A percentile compares a stretch with the other conserved stretches of the same genome.
Conservation (phyloP, 2,797 vertebrate species). For the Cephalopachus bancanus region DNA sequence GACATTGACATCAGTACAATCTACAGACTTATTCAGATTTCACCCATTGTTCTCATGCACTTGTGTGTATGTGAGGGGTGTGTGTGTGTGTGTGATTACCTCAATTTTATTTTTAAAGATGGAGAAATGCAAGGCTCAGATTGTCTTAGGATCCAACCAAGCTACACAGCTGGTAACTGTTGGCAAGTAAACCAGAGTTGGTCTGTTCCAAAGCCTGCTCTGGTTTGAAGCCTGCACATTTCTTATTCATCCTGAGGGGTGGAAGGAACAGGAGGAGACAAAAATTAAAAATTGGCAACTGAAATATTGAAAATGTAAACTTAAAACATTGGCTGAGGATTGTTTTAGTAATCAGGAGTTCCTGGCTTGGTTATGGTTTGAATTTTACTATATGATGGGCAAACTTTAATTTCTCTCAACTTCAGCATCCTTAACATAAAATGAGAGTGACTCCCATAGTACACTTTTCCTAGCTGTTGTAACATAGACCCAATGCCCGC, state of each 20-base stretch:
- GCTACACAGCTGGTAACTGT: not conserved
- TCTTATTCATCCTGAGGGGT: not conserved
- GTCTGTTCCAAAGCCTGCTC: not conserved
- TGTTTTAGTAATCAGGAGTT: not conserved
- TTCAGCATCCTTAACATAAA: not conserved
- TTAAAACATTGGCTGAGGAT: not conserved
- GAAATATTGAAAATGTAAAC: not conserved
- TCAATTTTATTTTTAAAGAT: not conserved
- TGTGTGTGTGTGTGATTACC: not conserved
- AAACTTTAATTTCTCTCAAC: not conserved
- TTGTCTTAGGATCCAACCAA: not conserved
- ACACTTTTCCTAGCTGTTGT: not conserved
- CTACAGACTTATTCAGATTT: not conserved
- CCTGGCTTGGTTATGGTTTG: not conserved
- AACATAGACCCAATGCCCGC: not conserved
- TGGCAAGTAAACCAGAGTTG: not conserved
- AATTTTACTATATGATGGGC: not conserved
- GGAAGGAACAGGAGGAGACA: not conserved
- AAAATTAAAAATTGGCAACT: not conserved
- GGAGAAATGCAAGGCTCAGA: not conserved
- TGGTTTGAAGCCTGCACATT: not conserved
- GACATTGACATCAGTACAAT: not conserved
- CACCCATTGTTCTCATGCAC: not conserved
- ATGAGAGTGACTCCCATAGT: not conserved
- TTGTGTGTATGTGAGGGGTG: too few species aligned